These are phyloP conservation scores for Spheniscus humboldti DNA, from an alignment of 2,797 vertebrate species.

Conservation along the genomic window DNA sequence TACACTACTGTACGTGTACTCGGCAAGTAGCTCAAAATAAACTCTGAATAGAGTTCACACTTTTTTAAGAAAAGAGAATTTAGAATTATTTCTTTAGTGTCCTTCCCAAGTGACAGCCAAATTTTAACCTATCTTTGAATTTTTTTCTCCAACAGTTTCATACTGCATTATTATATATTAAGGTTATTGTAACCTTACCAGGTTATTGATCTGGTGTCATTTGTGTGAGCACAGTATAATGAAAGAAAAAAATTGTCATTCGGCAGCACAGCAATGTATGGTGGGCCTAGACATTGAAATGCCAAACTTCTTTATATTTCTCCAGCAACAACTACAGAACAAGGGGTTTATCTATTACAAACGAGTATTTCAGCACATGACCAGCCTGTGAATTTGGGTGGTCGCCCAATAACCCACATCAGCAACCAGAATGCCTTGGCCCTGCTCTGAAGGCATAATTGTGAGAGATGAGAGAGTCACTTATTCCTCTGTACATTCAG, in stretches of 20 bases:
- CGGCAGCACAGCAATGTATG: not conserved
- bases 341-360: not conserved
- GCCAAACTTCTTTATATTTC: not conserved
- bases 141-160: not conserved
- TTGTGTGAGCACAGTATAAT: not conserved
- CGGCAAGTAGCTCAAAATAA: not conserved
- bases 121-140: not conserved
- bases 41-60: not conserved
- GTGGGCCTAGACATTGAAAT: not conserved
- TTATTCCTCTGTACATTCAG: not conserved
- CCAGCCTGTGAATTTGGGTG: not conserved
- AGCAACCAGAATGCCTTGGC: not conserved
- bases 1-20: not conserved
- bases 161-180: no score
- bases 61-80: not conserved
- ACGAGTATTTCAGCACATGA: not conserved
- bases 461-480: not conserved
- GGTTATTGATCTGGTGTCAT: not conserved
- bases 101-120: not conserved
- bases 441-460: not conserved
- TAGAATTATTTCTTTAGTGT: not conserved
- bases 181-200: not conserved
- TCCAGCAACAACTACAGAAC: not conserved
- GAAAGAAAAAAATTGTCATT: not conserved
- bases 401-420: not conserved